phyloP scores from a whole-genome alignment of 1,140 invertebrate species.

The Globodera ellingtonae region DNA sequence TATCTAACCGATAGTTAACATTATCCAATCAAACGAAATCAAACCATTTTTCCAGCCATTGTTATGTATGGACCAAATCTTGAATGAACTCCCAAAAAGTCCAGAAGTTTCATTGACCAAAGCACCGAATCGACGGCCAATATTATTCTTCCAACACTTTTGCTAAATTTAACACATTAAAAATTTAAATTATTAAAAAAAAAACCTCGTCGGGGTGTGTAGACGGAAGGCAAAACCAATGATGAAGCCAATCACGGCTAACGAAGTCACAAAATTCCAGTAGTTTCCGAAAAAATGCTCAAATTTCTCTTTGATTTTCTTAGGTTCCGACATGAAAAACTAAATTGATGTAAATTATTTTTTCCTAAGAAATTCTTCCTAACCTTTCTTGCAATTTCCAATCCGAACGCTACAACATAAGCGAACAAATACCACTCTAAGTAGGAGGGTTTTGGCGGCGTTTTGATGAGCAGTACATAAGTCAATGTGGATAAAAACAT shows the following conservation, averaged over 20 bases:
- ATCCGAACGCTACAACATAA: conserved; percentile 83
- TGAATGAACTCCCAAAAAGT: conserved; percentile 79
- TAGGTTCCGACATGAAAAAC: conserved; percentile 67
- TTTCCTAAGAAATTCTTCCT: conserved; percentile 30
- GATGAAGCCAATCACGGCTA: conserved; percentile 56
- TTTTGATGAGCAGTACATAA: conserved; percentile 85
- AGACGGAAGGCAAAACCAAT: conserved; percentile 60
- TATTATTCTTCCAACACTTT: conserved; percentile 76
- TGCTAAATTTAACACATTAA: conserved; percentile 85
- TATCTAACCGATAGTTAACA: conserved; percentile 61
- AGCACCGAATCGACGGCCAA: conserved; percentile 75
- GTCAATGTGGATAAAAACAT: conserved; percentile 87
- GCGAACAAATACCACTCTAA: conserved; percentile 85
- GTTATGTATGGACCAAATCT: conserved; percentile 79
- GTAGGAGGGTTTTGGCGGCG: conserved; percentile 77
- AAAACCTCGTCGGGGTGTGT: conserved; percentile 73
- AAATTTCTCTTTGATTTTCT: conserved; percentile 56
- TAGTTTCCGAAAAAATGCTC: conserved; percentile 62
- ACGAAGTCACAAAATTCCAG: conserved; percentile 61
- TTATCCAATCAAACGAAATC: background rate
- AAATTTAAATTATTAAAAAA: too few relatives aligned
- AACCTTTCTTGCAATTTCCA: conserved; percentile 90
- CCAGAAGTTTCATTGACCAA: conserved; percentile 80
- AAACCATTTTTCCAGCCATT: conserved; percentile 96
- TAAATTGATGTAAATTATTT: conserved; percentile 63